phyloP scores from a whole-genome alignment of 2,888 invertebrate species.

The Brachylomia viminalis region DNA sequence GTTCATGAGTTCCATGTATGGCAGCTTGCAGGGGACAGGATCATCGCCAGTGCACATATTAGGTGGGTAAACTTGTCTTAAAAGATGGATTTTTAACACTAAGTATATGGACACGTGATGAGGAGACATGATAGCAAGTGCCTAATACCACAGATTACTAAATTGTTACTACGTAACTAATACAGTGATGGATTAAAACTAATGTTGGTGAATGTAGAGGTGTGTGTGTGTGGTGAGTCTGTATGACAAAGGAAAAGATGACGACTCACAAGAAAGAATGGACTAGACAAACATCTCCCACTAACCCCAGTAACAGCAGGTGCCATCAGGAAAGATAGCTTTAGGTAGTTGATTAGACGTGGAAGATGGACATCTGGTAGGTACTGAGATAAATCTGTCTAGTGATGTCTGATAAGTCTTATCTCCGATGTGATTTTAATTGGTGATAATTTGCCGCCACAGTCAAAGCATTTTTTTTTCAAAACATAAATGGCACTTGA shows the following conservation, averaged over 20 bases:
- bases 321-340: neutral
- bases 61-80: slow-evolving; percentile 88
- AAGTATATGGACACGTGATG: no score
- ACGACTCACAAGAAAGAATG: neutral
- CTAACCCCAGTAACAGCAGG: neutral
- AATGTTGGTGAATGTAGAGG: neutral
- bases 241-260: neutral
- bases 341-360: neutral
- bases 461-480: no score
- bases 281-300: no score
- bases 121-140: neutral
- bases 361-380: neutral
- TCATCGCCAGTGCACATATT: slow-evolving; percentile 99
- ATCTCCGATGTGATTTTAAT: no score
- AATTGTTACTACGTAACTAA: no score
- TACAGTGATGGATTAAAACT: neutral
- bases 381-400: neutral
- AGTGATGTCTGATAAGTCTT: no score
- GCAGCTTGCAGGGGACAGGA: slow-evolving; percentile 99
- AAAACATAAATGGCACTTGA: no score
- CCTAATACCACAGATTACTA: no score
- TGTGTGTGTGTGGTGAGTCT: no score
- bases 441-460: no score
- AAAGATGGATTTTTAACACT: no score
- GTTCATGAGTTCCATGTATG: slow-evolving; percentile 99